Base-by-base conservation (phyloP, 92 coral and sea anemone species). In the Zoanthus sansibaricus region DNA sequence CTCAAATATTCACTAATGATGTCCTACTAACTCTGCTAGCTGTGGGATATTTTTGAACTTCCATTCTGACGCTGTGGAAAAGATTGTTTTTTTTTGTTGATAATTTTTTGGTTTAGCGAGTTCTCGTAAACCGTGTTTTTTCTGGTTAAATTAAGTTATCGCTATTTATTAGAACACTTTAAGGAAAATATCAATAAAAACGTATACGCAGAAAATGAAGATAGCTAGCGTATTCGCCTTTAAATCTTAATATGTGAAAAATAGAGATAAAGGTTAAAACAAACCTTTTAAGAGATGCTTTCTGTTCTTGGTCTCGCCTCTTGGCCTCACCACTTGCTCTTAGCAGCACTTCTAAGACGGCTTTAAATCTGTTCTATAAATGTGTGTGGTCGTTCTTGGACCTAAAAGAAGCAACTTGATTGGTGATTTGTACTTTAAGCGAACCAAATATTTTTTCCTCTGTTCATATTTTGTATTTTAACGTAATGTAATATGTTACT, bases 361-460 rank as follows among this genome's bases (percentile, higher is more conserved):
- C 46, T 8, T 30, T 18, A 55, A 47, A 44, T 54, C 67, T 31
- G 48, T 15, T 30, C 68, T 16, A 6, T 76, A 32, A 21, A 66
- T 49, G 85, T 67, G 85, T 66, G 85, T 80, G 85, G 85, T 80
- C 85, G 85, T 64, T 31, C 15, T 62, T 46, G 51, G 9, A 45
- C 47, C 46, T 31, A 59, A 67, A 80, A 80, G 42, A 47, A 66
- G 47, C 49, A 62, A 80, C 21, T 62, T 66, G 85, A 64, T 80
- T 80, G 74, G 85, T 30, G 85, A 80, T 30, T 21, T 46, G 25
- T 46, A 46, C 31, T 64, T 80, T 66, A 80, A 45, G 71, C 21
- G 75, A 46, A 46, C 66, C 82, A 55, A 54, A 54, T 21, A 18
- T 7, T 51, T 49, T 49, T 51, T 49, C 32, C 37, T 21, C 14